Percentiles rank a stretch among this genome's conserved stretches.
Evolutionary conservation across 2,888 invertebrate genomes (phyloP).

Genomic region (Kuschelorhynchus macadamiae): DNA sequence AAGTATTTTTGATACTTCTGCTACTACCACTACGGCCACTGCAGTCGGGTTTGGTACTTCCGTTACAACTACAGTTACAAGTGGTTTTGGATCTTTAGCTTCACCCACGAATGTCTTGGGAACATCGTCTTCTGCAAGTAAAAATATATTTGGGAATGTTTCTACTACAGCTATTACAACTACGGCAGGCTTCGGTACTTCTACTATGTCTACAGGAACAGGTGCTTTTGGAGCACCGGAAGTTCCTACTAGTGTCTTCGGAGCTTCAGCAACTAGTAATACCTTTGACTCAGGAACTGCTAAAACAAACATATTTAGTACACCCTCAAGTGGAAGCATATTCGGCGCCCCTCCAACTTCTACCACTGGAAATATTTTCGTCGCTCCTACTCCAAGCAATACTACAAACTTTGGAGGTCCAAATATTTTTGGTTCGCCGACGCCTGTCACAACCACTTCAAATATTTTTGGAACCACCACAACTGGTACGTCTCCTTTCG

Average conservation of each 20-base stretch:
- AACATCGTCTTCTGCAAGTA: conserved; percentile 5
- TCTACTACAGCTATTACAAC: conserved; percentile 60
- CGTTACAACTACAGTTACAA: conserved; percentile 1
- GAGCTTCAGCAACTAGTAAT: conserved; percentile 2
- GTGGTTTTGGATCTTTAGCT: conserved; percentile 5
- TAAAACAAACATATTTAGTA: conserved; percentile 2
- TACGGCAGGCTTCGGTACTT: conserved; percentile 21
- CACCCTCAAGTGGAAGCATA: conserved; percentile 18
- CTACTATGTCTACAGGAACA: conserved; percentile 1
- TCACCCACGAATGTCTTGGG: neutral
- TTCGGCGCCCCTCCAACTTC: conserved; percentile 7
- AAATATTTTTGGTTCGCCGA: conserved; percentile 65
- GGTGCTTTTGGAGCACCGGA: conserved; percentile 8
- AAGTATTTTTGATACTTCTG: neutral
- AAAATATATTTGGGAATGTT: neutral
- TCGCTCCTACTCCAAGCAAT: conserved; percentile 1
- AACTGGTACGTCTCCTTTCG: conserved; percentile 50
- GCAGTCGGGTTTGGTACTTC: conserved; percentile 22
- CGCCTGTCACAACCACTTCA: conserved; percentile 14
- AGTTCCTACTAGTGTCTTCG: neutral
- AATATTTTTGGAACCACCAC: conserved; percentile 45
- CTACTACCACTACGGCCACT: conserved; percentile 58
- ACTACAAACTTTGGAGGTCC: conserved; percentile 13
- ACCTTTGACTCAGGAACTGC: conserved; percentile 1
- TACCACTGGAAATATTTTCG: conserved; percentile 2